Percentiles rank a stretch among this genome's conserved stretches.
phyloP scores from a whole-genome alignment of 1,140 invertebrate genomes.

The Tyrophagus putrescentiae region DNA sequence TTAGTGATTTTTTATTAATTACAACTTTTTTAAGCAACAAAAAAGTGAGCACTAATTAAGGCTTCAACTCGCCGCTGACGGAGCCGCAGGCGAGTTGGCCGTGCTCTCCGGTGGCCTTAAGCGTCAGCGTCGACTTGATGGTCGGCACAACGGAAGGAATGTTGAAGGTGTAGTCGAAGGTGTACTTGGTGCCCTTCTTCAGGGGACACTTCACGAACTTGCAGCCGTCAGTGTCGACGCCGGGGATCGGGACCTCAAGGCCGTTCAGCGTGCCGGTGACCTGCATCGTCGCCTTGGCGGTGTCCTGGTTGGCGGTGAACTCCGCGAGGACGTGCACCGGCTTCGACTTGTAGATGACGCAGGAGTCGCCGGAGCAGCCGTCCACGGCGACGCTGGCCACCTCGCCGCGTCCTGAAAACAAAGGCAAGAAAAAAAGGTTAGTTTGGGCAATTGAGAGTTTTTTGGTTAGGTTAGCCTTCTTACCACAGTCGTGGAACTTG shows the following conservation, averaged over 20 bases:
- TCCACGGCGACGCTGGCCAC: background rate
- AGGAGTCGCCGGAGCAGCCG: background rate
- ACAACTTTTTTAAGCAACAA: no score
- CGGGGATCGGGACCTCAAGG: conserved; percentile 7
- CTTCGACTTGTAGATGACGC: background rate
- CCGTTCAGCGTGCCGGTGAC: background rate
- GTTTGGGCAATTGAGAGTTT: background rate
- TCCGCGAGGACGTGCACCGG: background rate
- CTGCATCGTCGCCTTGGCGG: background rate
- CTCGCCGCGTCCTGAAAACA: background rate
- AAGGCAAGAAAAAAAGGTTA: background rate
- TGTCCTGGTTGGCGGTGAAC: background rate
- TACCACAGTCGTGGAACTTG: conserved; percentile 9
- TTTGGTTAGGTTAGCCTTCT: background rate
- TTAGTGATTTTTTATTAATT: no score
- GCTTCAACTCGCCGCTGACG: background rate
- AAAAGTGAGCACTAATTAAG: no score
- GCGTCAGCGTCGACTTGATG: background rate
- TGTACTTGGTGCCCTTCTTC: background rate
- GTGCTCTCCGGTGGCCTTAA: background rate
- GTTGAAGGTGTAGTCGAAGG: conserved; percentile 3
- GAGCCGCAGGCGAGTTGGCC: background rate
- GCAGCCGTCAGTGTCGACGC: conserved; percentile 2
- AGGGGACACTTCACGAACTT: background rate
- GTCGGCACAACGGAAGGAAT: background rate